A percentile compares a stretch with the other conserved stretches of the same genome.
These are phyloP conservation scores for Coilia nasus DNA, from an alignment of 2,797 vertebrate species.

Conservation along the genomic window DNA sequence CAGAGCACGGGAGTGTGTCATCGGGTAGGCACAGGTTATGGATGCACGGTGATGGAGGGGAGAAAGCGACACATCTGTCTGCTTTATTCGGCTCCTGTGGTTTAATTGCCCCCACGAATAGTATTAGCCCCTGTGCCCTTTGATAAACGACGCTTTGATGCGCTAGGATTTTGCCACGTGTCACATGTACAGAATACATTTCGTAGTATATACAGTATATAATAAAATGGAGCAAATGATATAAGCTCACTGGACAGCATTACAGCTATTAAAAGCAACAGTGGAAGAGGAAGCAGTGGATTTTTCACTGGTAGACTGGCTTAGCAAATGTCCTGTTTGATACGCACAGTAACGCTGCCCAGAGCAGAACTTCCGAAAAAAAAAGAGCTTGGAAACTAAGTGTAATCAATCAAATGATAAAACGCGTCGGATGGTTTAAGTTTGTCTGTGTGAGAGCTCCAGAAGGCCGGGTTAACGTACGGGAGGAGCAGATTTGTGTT, in stretches of 20 bases:
- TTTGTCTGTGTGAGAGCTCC: neutral
- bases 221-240: neutral
- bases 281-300: neutral
- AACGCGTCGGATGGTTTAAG: neutral
- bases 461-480: conserved; percentile 43
- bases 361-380: neutral
- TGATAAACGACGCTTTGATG: conserved; percentile 63
- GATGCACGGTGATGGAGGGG: conserved; percentile 65
- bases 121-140: conserved; percentile 60
- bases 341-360: neutral
- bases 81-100: conserved; percentile 71
- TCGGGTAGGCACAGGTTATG: conserved; percentile 63
- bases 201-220: neutral
- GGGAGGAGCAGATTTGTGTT: conserved; percentile 52
- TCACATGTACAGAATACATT: neutral
- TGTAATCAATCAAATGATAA: conserved; percentile 16
- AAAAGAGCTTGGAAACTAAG: neutral
- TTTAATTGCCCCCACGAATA: conserved; percentile 73
- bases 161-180: conserved; percentile 67
- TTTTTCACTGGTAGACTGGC: neutral
- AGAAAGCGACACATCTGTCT: conserved; percentile 65
- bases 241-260: conserved; percentile 3
- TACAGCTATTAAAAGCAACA: neutral
- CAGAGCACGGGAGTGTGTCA: conserved; percentile 53
- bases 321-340: neutral